Percentiles rank a stretch among this genome's conserved stretches.
These are phyloP conservation scores for Drosophila falleni DNA, from an alignment of 2,888 invertebrate species.

Conservation along the genomic window DNA sequence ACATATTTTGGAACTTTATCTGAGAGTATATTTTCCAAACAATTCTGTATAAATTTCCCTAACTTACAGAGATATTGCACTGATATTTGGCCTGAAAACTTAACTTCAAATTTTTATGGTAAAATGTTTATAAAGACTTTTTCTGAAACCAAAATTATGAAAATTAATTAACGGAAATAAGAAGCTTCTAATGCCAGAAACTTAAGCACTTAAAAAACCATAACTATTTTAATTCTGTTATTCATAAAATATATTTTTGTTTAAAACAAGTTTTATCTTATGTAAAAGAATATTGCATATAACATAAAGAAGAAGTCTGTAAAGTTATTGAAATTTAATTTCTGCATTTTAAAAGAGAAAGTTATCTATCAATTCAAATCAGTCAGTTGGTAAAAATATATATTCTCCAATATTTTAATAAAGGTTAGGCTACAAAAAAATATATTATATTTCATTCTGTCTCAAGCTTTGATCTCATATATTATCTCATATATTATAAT, in stretches of 20 bases:
- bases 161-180: not conserved
- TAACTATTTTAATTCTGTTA: no score
- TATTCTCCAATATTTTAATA: no score
- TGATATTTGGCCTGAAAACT: not conserved
- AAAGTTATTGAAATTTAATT: no score
- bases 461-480: not conserved
- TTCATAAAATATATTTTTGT: not conserved
- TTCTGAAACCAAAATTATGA: no score
- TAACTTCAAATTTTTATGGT: not conserved
- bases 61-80: not conserved
- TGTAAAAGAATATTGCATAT: not conserved
- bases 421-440: no score
- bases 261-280: not conserved
- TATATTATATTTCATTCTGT: not conserved
- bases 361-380: no score
- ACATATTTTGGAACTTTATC: not conserved
- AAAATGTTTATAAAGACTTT: not conserved
- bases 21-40: not conserved
- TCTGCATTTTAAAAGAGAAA: no score
- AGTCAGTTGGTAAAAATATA: no score
- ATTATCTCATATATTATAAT: no score
- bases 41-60: not conserved
- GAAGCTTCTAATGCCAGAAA: no score
- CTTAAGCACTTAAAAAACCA: no score
- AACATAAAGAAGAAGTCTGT: no score